Percentiles rank a stretch among this genome's conserved stretches.
phyloP scores from a whole-genome alignment of 2,888 invertebrate genomes.

The Drosophila meridiana region DNA sequence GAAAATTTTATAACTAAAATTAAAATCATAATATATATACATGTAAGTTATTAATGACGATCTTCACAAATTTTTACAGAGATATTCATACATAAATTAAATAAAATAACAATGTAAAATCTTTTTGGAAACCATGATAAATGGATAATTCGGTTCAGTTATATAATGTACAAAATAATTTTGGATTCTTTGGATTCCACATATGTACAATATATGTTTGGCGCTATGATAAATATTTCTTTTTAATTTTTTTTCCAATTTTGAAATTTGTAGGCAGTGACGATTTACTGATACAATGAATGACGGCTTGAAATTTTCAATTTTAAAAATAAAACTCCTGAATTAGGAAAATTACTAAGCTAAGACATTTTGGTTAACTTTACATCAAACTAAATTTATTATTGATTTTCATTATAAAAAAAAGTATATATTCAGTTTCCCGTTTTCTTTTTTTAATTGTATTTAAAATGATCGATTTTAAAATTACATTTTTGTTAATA shows the following conservation, averaged over 20 bases:
- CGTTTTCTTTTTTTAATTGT: neutral
- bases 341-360: neutral
- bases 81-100: neutral
- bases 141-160: neutral
- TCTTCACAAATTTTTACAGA: neutral
- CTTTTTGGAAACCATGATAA: neutral
- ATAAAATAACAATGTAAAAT: neutral
- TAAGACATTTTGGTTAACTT: neutral
- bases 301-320: neutral
- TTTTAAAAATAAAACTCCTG: neutral
- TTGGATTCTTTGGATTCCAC: too few species aligned
- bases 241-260: too few species aligned
- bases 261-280: neutral
- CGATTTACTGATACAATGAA: neutral
- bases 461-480: neutral
- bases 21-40: neutral
- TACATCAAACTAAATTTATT: neutral
- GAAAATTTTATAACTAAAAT: neutral
- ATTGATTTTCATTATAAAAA: neutral
- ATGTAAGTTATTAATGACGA: neutral
- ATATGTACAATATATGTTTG: too few species aligned
- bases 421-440: neutral
- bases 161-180: too few species aligned
- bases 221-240: too few species aligned
- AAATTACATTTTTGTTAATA: too few species aligned